These are phyloP conservation scores for Ochotona curzoniae DNA, from an alignment of 2,113 vertebrate species.

Conservation along the genomic window DNA sequence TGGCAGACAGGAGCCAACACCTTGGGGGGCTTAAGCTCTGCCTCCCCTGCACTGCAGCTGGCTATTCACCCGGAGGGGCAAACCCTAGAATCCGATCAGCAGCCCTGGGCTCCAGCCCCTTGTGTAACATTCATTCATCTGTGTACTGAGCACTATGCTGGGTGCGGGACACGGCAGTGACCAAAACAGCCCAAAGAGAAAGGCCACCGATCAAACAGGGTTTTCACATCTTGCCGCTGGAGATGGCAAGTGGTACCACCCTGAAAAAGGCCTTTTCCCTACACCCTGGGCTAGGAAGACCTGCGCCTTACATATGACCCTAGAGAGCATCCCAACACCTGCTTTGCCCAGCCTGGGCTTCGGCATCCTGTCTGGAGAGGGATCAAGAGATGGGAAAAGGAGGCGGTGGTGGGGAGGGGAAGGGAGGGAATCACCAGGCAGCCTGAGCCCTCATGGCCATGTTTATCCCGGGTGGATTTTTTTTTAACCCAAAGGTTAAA, in stretches of 20 bases:
- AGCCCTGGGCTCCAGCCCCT: constrained; percentile 15
- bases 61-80: neutral
- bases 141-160: constrained; percentile 39
- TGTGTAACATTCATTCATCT: constrained; percentile 54
- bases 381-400: neutral
- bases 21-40: too few species aligned
- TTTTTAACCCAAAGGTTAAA: constrained; percentile 83
- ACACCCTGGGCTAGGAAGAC: neutral
- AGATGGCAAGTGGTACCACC: neutral
- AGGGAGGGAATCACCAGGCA: constrained; percentile 39
- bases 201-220: neutral
- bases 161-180: neutral
- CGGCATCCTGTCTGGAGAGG: constrained; percentile 45
- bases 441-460: constrained; percentile 53
- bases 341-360: constrained; percentile 44
- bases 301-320: neutral
- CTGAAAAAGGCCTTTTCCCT: neutral
- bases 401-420: too few species aligned
- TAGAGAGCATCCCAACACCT: constrained; percentile 19
- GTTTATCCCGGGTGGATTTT: constrained; percentile 77
- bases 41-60: neutral
- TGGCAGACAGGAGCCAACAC: neutral
- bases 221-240: neutral
- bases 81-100: constrained; percentile 35
- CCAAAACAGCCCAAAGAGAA: neutral